Evolutionary conservation across 2,113 vertebrate species (phyloP), one percentile per base, ranked within the genome.

Genomic region (Apteryx owenii): DNA sequence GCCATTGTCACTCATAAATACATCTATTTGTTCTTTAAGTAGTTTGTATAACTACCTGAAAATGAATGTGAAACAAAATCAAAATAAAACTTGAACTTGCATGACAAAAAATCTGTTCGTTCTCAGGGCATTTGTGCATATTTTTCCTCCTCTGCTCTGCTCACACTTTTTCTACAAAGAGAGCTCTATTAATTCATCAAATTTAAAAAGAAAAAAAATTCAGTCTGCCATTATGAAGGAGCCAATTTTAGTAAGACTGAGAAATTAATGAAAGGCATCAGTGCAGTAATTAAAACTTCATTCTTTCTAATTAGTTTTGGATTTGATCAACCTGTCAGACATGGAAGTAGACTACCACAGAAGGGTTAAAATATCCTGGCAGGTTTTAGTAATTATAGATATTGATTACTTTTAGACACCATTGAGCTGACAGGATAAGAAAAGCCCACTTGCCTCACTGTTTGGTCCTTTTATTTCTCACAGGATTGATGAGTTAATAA

Each of bases 401-500:
- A 98, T 98, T 97, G 98, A 98, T 98, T 98, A 97, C 95, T 98
- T 97, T 95, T 96, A 97, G 93, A 94, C 85, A 96, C 84, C 42
- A 40, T 95, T 97, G 93, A 96, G 48, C 82, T 76, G 79, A 97
- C 96, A 98, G 96, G 92, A 89, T 97, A 97, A 98, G 97, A 97
- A 98, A 98, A 96, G 92, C 83, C 83, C 93, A 95, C 88, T 97
- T 79, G 81, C 90, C 87, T 98, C 12, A 9, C 61, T 90, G 77
- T 94, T 97, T 96, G 80, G 90, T 96, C 87, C 83, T 97, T 98
- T 98, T 98, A 98, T 98, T 98, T 98, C 97, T 97, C 90, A 94
- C 85, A 98, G 98, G 98, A 98, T 97, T 95, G 97, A 98, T 98
- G 97, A 98, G 96, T 97, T 98, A 98, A 98, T 98, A 98, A 98